These are phyloP conservation scores for Cephalophus harveyi DNA, from an alignment of 2,113 vertebrate species.

Conservation along the genomic window DNA sequence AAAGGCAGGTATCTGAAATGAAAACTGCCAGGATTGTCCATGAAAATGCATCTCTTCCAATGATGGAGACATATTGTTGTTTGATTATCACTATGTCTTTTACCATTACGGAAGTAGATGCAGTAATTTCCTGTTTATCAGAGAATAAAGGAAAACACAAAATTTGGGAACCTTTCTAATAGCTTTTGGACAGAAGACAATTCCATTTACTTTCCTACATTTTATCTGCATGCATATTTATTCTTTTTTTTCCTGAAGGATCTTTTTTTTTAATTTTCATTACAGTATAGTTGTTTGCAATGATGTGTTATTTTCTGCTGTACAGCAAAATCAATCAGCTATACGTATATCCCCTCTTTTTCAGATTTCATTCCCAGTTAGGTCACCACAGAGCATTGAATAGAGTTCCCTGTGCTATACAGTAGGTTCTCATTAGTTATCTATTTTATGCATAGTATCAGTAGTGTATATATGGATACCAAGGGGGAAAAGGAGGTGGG, in stretches of 20 bases:
- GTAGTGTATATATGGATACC: not conserved
- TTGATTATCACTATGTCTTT: not conserved
- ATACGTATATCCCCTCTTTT: not conserved
- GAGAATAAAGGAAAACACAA: not conserved
- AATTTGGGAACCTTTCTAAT: not conserved
- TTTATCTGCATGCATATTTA: not conserved
- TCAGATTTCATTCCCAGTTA: not conserved
- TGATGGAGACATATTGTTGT: not conserved
- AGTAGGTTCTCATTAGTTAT: not conserved
- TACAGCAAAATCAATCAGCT: not conserved
- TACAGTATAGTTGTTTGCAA: not conserved
- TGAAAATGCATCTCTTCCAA: conserved; percentile 40
- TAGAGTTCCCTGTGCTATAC: not conserved
- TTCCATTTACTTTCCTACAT: not conserved
- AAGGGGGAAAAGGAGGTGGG: not conserved
- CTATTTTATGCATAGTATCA: too few species aligned
- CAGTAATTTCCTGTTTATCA: not conserved
- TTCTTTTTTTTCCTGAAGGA: not conserved
- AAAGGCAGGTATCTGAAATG: conserved; percentile 8
- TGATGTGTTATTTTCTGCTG: not conserved
- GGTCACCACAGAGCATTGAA: not conserved
- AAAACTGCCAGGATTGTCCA: conserved; percentile 48
- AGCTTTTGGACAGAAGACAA: not conserved
- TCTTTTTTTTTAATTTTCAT: not conserved
- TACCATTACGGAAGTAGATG: not conserved